A percentile compares a stretch with the other conserved stretches of the same genome.
Conservation (phyloP, 2,888 invertebrate species). For the Drosophila barbarae region DNA sequence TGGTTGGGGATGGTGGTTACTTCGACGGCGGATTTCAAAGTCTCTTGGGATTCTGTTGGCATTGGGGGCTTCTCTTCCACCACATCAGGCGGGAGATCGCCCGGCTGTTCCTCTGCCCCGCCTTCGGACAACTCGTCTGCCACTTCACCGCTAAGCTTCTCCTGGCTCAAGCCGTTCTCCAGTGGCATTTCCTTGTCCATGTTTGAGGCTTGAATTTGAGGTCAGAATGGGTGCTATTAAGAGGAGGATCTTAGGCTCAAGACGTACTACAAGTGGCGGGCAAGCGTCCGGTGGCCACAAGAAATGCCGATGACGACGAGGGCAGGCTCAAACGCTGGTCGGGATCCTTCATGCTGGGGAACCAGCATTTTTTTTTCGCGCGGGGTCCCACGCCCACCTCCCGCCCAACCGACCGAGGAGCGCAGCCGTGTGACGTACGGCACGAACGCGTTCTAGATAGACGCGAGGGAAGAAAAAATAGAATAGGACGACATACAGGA, state of each 20-base stretch:
- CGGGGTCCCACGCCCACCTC: too few species aligned
- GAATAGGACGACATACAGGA: too few species aligned
- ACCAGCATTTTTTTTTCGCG: too few species aligned
- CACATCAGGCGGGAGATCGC: not conserved
- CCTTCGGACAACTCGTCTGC: not conserved
- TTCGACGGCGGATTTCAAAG: not conserved
- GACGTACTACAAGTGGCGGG: not conserved
- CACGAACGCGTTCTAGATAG: too few species aligned
- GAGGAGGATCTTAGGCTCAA: not conserved
- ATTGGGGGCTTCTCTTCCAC: not conserved
- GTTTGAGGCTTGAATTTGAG: not conserved
- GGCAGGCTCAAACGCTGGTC: not conserved
- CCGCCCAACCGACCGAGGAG: too few species aligned
- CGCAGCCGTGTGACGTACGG: too few species aligned
- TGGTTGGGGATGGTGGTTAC: not conserved
- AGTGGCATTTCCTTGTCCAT: not conserved
- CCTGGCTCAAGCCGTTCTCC: not conserved
- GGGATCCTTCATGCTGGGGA: not conserved
- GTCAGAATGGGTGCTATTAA: not conserved
- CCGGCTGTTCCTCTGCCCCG: not conserved
- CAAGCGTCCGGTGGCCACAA: not conserved
- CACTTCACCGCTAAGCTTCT: not conserved
- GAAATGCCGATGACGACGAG: not conserved
- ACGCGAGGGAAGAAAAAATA: too few species aligned
- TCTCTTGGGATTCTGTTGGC: not conserved